Evolutionary conservation across 2,797 vertebrate genomes (phyloP), one percentile per base, ranked within the genome.

Genomic region (Enteromius afrohamiltoni): DNA sequence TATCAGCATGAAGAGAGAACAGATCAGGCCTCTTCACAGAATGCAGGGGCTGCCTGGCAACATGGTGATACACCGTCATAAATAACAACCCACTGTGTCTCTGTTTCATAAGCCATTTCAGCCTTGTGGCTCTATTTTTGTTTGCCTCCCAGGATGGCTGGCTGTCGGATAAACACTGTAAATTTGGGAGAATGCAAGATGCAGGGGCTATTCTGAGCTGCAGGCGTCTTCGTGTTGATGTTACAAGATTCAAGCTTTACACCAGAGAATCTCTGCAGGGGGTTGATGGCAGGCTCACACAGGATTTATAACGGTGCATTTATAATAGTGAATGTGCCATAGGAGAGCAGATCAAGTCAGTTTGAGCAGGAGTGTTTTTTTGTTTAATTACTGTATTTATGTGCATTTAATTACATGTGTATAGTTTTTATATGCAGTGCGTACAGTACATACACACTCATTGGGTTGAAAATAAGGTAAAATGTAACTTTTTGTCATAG

Each of bases 151-250:
- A 83, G 73, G 73, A 77, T 2, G 73, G 37, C 47, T 83, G 73
- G 64, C 73, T 83, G 81, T 77, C 81, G 34, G 73, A 83, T 83
- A 83, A 83, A 83, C 81, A 76, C 64, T 76, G 73, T 69, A 83
- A 77, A 83, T 83, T 68, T 83, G 81, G 62, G 51, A 42, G 49
- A 83, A 83, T 83, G 37, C 4, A 13, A 83, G 23, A 75, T 77
- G 34, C 81, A 77, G 62, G 81, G 81, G 47, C 73, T 77, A 83
- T 83, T 76, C 73, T 83, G 64, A 83, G 81, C 73, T 83, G 8
- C 62, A 68, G 81, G 73, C 34, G 29, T 53, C 73, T 65, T 83
- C 17, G 23, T 67, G 49, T 69, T 83, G 62, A 76, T 58, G 62
- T 77, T 68, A 55, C 73, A 21, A 55, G 73, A 68, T 67, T 83